Evolutionary conservation across 2,113 vertebrate species (phyloP).

Genomic region (Pelusios castaneus): DNA sequence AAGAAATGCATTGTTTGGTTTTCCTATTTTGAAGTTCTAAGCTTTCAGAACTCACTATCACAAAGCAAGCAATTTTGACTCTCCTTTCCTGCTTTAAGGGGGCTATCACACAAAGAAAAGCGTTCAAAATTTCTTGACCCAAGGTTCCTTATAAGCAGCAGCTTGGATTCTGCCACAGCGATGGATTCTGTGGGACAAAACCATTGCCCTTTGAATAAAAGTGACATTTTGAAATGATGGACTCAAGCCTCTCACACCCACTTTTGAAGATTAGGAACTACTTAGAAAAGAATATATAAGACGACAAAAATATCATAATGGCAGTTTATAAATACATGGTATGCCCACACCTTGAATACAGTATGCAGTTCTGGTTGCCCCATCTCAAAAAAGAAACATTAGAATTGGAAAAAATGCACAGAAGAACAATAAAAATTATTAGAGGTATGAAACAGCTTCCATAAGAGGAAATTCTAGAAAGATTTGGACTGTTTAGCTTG

Average conservation of each 20-base stretch:
- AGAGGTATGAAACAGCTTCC: not conserved
- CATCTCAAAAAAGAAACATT: not conserved
- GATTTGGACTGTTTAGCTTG: not conserved
- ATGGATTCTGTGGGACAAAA: not conserved
- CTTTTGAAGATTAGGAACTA: not conserved
- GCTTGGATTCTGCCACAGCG: not conserved
- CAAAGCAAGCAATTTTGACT: not conserved
- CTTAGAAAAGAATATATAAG: not conserved
- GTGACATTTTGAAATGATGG: not conserved
- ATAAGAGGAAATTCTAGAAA: not conserved
- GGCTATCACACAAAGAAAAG: not conserved
- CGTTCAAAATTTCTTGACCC: not conserved
- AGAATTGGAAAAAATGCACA: not conserved
- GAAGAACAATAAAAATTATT: not conserved
- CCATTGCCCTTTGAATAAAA: not conserved
- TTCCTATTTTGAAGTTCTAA: not conserved
- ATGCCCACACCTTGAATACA: not conserved
- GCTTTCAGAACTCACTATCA: not conserved
- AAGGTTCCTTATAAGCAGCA: not conserved
- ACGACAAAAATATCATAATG: not conserved
- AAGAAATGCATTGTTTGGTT: not conserved
- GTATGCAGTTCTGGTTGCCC: not conserved
- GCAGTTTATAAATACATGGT: not conserved
- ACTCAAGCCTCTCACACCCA: not conserved
- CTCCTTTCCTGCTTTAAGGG: not conserved